Evolutionary conservation across 2,888 invertebrate genomes (phyloP), one percentile per base, ranked within the genome.

Genomic region (Aporophyla lueneburgensis): DNA sequence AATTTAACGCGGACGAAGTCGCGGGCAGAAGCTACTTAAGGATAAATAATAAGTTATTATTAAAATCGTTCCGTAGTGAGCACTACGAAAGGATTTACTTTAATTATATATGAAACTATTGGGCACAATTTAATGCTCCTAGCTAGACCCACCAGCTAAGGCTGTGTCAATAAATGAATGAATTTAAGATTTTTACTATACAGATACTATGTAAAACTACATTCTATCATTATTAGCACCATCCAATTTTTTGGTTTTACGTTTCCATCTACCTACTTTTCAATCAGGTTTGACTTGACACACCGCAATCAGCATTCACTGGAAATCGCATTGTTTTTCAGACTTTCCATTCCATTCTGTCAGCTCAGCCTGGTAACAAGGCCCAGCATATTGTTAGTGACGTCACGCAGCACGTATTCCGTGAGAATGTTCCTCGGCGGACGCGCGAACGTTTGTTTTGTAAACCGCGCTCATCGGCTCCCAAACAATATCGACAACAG

Each of bases 371-470:
- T 83, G 72, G 83, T 19, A 74, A 86, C 86, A 83, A 27, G 21
- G 70, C 14, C 12, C 9, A 43, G 46, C 62, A 54, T 40, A 51
- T 33, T 19, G 49, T 43, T 1, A 2, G 33, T 88, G 88, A 86
- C 87, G 88, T 87, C 70, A 80, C 21, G 21, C 53, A 76, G 70
- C 72, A 79, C 66, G 66, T 71, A 84, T 76, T 69, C 56, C 80
- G 79, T 83, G 83, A 72, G 80, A 86, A 85, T 87, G 66, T 81
- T 74, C 75, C 56, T 46, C 75, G 79, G 70, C 89, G 88, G 88
- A 89, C 80, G 88, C 79, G 68, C 53, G 66, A 46, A 65, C 61
- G 33, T 43, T 59, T 89, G 87, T 88, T 87, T 87, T 80, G 88
- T 78, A 88, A 87, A 88, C 85, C 72, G 27, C 27, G 65, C 68